A percentile compares a stretch with the other conserved stretches of the same genome.
These are phyloP conservation scores for Simalia tracyae DNA, from an alignment of 2,797 vertebrate species.

Conservation along the genomic window DNA sequence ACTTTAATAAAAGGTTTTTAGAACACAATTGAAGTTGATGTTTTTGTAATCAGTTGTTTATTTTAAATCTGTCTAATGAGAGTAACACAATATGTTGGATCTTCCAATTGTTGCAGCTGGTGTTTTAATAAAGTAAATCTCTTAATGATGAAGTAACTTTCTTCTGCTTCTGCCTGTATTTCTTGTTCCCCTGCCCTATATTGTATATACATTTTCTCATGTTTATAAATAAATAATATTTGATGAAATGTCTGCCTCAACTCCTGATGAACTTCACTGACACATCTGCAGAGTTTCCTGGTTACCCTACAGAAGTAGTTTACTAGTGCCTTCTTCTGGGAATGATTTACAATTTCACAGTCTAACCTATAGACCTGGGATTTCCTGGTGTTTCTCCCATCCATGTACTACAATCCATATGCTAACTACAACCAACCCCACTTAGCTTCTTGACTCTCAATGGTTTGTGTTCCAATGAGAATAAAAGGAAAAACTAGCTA, in stretches of 20 bases:
- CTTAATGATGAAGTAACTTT: background rate
- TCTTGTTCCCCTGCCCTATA: background rate
- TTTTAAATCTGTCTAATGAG: conserved; percentile 21
- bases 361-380: background rate
- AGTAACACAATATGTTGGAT: conserved; percentile 2
- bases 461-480: conserved; percentile 26
- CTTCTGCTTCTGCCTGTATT: background rate
- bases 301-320: conserved; percentile 43
- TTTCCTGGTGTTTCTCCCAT: conserved; percentile 29
- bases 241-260: background rate
- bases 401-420: conserved; percentile 15
- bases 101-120: background rate
- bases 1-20: conserved; percentile 39
- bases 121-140: background rate
- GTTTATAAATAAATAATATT: background rate
- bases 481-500: conserved; percentile 54
- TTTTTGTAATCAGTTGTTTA: conserved; percentile 38
- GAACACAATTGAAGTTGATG: conserved; percentile 37
- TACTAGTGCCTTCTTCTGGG: conserved; percentile 29
- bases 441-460: conserved; percentile 37
- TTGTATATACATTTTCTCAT: background rate
- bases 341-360: background rate
- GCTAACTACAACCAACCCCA: conserved; percentile 50
- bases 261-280: background rate
- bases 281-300: background rate